Evolutionary conservation across 2,888 invertebrate species (phyloP).

Genomic region (Drosophila mimetica): DNA sequence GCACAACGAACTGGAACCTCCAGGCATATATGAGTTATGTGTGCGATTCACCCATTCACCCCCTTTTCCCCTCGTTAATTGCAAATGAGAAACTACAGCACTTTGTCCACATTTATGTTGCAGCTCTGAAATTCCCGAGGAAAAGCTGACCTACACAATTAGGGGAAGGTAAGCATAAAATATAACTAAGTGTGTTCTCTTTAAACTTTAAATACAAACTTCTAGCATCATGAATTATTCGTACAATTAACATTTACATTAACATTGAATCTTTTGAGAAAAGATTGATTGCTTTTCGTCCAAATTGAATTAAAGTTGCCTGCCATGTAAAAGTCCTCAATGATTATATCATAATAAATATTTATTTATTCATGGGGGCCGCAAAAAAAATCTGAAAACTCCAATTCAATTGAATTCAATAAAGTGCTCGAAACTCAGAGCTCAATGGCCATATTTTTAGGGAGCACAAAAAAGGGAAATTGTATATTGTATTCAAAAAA

Average conservation of each 20-base stretch:
- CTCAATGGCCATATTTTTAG: background rate
- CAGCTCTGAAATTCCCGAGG: conserved; percentile 6
- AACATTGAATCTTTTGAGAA: background rate
- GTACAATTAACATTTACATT: background rate
- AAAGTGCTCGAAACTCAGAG: conserved; percentile 2
- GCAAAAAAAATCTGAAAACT: conserved; percentile 3
- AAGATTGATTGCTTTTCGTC: background rate
- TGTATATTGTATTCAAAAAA: too few species aligned
- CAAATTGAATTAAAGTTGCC: background rate
- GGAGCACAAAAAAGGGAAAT: background rate
- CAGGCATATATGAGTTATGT: conserved; percentile 29
- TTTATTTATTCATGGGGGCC: conserved; percentile 11
- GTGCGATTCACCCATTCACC: background rate
- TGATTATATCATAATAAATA: background rate
- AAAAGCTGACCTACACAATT: background rate
- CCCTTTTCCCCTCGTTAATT: conserved; percentile 1
- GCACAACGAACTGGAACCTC: conserved; percentile 6
- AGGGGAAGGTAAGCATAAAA: background rate
- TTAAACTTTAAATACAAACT: too few species aligned
- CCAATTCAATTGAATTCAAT: conserved; percentile 4
- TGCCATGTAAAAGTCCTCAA: background rate
- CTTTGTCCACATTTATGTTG: conserved; percentile 2
- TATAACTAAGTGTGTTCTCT: too few species aligned
- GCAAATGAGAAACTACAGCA: conserved; percentile 5
- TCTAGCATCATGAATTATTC: too few species aligned